Conservation (phyloP, 1,140 invertebrate genomes). For the Drosophila biarmipes region DNA sequence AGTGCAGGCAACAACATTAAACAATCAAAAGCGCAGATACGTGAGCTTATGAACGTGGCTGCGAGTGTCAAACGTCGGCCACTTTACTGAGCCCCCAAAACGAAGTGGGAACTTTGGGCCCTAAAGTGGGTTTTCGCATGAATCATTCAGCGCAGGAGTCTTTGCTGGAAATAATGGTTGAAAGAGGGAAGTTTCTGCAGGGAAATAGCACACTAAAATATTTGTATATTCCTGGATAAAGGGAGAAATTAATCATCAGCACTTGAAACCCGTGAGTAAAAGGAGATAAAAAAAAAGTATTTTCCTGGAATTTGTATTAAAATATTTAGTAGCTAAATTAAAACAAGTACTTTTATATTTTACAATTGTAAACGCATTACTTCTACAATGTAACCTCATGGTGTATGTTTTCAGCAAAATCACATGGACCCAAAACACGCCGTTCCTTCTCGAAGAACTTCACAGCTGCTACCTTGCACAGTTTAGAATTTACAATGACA, state of each 20-base stretch:
- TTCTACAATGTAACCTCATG: neutral
- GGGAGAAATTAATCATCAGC: too few species aligned
- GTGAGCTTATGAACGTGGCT: constrained; percentile 72
- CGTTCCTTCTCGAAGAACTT: constrained; percentile 17
- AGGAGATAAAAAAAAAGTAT: too few species aligned
- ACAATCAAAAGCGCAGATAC: constrained; percentile 56
- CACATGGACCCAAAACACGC: constrained; percentile 7
- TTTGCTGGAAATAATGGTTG: neutral
- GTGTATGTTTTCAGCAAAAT: neutral
- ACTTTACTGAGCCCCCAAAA: constrained; percentile 24
- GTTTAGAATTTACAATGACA: constrained; percentile 36
- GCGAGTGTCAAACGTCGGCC: constrained; percentile 48
- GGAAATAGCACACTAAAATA: too few species aligned
- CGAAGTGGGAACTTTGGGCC: constrained; percentile 29
- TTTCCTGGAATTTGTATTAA: too few species aligned
- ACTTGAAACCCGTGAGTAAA: too few species aligned
- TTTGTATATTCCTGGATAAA: neutral
- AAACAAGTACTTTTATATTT: neutral
- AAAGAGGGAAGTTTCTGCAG: neutral
- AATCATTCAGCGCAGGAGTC: constrained; percentile 16
- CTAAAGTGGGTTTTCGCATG: constrained; percentile 13
- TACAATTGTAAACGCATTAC: neutral
- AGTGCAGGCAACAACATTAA: constrained; percentile 30
- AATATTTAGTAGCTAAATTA: too few species aligned
- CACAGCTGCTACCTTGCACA: constrained; percentile 43